Percentiles rank a stretch among this genome's conserved stretches.
Evolutionary conservation across 1,140 invertebrate species (phyloP).

Genomic region (Centruroides vittatus): DNA sequence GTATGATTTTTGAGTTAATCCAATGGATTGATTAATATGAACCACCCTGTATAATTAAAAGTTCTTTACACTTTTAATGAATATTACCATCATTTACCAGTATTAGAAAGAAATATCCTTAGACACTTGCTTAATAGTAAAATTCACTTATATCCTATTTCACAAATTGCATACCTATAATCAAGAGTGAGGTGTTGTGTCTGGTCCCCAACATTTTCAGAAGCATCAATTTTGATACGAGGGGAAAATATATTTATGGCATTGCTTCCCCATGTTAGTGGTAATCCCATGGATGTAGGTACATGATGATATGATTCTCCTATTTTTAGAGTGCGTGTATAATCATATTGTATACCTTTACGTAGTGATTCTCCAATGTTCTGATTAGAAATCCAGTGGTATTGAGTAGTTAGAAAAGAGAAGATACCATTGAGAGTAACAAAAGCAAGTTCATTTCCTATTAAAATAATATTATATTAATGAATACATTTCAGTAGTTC

Average conservation of each 20-base stretch:
- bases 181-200: neutral
- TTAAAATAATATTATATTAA: neutral
- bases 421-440: neutral
- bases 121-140: too few species aligned
- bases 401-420: too few species aligned
- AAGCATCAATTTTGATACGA: neutral
- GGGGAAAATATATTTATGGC: conserved; percentile 5
- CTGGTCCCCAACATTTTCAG: neutral
- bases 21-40: too few species aligned
- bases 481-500: neutral
- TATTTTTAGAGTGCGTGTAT: conserved; percentile 4
- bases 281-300: conserved; percentile 14
- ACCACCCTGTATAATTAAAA: too few species aligned
- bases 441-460: conserved; percentile 1
- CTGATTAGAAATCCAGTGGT: too few species aligned
- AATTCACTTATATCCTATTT: too few species aligned
- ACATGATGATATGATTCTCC: conserved; percentile 15
- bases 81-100: too few species aligned
- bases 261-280: conserved; percentile 14
- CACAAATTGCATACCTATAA: neutral
- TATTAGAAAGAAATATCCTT: too few species aligned
- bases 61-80: too few species aligned
- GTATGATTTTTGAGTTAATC: too few species aligned
- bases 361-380: neutral
- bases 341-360: neutral